phyloP scores from a whole-genome alignment of 2,113 vertebrate species.

The Corvus cornix region DNA sequence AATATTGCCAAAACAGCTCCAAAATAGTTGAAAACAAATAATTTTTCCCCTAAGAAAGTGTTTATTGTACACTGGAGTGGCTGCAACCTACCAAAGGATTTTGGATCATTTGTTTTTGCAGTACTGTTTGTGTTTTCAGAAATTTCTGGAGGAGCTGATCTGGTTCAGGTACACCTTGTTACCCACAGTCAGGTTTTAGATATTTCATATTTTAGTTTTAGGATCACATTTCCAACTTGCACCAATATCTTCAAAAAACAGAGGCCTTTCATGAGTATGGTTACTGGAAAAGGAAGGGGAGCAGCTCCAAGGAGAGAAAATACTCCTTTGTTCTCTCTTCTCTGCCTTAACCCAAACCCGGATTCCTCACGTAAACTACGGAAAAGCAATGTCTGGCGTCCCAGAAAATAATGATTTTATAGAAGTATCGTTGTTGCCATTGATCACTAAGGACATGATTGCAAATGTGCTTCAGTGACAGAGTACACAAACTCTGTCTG shows the following conservation, averaged over 20 bases:
- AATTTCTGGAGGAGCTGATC: not conserved
- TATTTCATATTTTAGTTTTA: not conserved
- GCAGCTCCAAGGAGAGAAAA: not conserved
- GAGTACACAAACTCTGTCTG: not conserved
- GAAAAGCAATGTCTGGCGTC: not conserved
- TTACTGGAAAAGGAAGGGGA: not conserved
- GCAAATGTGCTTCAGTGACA: not conserved
- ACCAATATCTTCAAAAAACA: not conserved
- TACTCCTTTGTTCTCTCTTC: fast-evolving
- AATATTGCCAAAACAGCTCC: not conserved
- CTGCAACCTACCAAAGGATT: not conserved
- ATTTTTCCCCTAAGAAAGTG: not conserved
- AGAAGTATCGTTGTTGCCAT: not conserved
- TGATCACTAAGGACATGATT: not conserved
- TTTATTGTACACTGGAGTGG: not conserved
- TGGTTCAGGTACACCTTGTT: not conserved
- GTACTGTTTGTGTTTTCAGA: not conserved
- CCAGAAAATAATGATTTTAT: not conserved
- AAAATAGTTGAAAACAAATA: not conserved
- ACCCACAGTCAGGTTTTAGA: not conserved
- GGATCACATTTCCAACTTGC: not conserved
- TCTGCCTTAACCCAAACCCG: not conserved
- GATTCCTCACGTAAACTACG: fast-evolving
- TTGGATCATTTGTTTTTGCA: not conserved
- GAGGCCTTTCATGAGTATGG: fast-evolving